A percentile compares a stretch with the other conserved stretches of the same genome.
Evolutionary conservation across 2,888 invertebrate species (phyloP).

Genomic region (Drosophila crucigera): DNA sequence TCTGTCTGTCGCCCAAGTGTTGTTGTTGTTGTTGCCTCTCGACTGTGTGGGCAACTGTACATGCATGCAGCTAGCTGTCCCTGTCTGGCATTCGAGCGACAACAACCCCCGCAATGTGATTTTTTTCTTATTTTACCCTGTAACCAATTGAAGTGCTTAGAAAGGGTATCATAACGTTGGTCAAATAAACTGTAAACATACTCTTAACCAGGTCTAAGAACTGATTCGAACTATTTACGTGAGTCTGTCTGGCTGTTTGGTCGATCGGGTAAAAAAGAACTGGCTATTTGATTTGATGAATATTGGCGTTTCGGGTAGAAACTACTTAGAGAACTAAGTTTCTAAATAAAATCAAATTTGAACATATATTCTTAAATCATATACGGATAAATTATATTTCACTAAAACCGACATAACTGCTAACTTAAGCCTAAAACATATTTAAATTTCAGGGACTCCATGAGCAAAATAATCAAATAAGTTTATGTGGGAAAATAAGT

Average conservation of each 20-base stretch:
- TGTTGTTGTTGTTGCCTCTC: constrained; percentile 13
- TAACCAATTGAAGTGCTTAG: neutral
- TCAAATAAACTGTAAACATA: neutral
- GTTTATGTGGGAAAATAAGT: neutral
- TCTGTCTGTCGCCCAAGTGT: constrained; percentile 74
- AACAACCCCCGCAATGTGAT: constrained; percentile 67
- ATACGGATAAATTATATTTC: neutral
- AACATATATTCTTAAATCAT: too few species aligned
- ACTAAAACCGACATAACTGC: too few species aligned
- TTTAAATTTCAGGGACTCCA: too few species aligned
- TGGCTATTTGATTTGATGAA: neutral
- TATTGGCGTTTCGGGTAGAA: neutral
- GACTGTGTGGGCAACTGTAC: constrained; percentile 75
- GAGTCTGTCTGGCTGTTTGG: neutral
- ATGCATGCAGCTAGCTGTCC: constrained; percentile 58
- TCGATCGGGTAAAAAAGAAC: neutral
- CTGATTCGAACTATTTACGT: neutral
- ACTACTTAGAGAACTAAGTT: neutral
- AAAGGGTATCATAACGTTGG: neutral
- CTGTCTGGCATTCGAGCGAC: constrained; percentile 29
- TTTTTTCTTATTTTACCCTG: constrained; percentile 18
- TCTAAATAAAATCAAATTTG: too few species aligned
- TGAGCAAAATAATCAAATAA: too few species aligned
- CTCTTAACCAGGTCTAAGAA: neutral
- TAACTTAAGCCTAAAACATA: too few species aligned